Conservation (phyloP, 2,113 vertebrate species). For the Pogonocichla stellata region DNA sequence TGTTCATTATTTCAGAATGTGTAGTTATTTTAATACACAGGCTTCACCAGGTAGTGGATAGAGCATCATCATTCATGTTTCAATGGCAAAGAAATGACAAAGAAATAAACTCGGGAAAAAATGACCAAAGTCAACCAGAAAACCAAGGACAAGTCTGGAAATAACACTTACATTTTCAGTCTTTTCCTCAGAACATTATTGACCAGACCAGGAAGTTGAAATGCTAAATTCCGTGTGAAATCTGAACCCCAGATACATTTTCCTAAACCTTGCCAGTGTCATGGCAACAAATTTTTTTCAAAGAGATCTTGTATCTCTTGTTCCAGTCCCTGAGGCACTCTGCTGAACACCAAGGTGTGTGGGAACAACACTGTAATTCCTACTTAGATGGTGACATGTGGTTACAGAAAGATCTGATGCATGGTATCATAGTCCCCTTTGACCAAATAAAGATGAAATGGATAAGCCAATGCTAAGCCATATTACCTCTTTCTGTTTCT, state of each 20-base stretch:
- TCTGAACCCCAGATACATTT: background rate
- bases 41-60: background rate
- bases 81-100: background rate
- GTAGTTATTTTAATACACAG: background rate
- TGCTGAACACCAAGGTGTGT: background rate
- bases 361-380: background rate
- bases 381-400: background rate
- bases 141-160: background rate
- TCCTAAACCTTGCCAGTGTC: background rate
- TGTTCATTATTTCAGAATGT: background rate
- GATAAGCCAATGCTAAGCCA: background rate
- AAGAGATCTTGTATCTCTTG: fast-evolving
- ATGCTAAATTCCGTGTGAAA: background rate
- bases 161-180: background rate
- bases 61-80: background rate
- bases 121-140: background rate
- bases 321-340: background rate
- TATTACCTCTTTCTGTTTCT: background rate
- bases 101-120: background rate
- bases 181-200: background rate
- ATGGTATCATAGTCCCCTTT: background rate
- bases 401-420: background rate
- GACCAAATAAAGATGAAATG: background rate
- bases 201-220: background rate
- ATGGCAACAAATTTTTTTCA: background rate